Evolutionary conservation across 2,797 vertebrate genomes (phyloP).

Genomic region (Chaunax sp.): DNA sequence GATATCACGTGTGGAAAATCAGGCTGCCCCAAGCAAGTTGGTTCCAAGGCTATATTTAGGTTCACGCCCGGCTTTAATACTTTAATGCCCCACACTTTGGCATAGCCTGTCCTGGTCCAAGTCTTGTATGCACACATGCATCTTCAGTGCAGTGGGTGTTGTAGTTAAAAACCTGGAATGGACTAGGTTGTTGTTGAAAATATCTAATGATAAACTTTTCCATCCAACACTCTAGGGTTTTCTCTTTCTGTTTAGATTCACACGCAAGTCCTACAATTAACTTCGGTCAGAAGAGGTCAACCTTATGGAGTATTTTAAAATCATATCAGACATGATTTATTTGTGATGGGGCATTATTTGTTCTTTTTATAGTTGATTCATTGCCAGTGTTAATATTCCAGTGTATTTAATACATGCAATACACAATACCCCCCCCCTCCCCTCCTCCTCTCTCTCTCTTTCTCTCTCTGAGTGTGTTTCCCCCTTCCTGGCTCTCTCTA

Average conservation of each 20-base stretch:
- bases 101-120: slow-evolving; percentile 14
- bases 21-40: slow-evolving; percentile 64
- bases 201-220: slow-evolving; percentile 11
- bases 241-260: neutral
- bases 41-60: slow-evolving; percentile 71
- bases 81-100: slow-evolving; percentile 57
- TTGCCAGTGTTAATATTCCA: neutral
- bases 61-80: slow-evolving; percentile 62
- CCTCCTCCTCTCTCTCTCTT: neutral
- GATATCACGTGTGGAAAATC: slow-evolving; percentile 66
- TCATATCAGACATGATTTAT: slow-evolving; percentile 14
- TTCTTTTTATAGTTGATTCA: neutral
- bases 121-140: slow-evolving; percentile 20
- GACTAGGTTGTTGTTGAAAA: slow-evolving; percentile 3
- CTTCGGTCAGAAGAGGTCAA: slow-evolving; percentile 36
- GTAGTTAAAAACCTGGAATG: slow-evolving; percentile 4
- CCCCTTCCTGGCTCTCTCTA: neutral
- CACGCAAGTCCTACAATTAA: slow-evolving; percentile 10
- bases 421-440: neutral
- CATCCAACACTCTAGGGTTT: neutral
- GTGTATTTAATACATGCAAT: neutral
- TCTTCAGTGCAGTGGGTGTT: slow-evolving; percentile 6
- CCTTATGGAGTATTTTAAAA: slow-evolving; percentile 20
- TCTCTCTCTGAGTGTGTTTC: neutral
- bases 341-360: neutral